phyloP scores from a whole-genome alignment of 2,113 vertebrate species.

The Indicator maculatus region DNA sequence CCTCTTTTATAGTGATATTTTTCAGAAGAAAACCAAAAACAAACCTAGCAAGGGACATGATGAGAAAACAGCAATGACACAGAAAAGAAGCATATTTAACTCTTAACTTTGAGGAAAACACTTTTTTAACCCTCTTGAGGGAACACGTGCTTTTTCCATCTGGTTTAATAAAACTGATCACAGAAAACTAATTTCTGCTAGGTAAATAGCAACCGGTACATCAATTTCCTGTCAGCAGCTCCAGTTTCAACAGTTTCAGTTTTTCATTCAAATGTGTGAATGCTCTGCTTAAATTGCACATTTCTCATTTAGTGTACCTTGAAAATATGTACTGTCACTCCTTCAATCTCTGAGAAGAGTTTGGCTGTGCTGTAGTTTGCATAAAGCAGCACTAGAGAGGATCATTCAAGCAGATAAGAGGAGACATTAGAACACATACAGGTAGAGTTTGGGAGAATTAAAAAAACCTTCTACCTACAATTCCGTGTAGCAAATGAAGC shows the following conservation, averaged over 20 bases:
- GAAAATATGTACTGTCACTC: conserved; percentile 55
- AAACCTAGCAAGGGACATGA: background rate
- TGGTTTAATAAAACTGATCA: conserved; percentile 49
- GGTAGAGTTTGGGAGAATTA: background rate
- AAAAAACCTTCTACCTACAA: background rate
- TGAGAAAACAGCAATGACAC: background rate
- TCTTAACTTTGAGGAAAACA: background rate
- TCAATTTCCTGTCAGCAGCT: conserved; percentile 72
- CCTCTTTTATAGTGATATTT: background rate
- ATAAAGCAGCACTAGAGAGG: background rate
- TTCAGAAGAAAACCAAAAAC: background rate
- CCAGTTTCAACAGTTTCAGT: conserved; percentile 60
- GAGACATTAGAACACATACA: background rate
- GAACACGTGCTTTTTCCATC: conserved; percentile 16
- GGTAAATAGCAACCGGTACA: conserved; percentile 72
- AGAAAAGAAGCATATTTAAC: background rate
- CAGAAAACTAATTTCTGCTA: conserved; percentile 72
- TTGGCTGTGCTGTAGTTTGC: background rate
- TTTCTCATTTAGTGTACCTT: conserved; percentile 67
- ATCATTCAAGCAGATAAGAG: background rate
- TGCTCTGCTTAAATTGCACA: conserved; percentile 66
- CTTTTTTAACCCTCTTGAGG: background rate
- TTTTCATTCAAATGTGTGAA: conserved; percentile 70
- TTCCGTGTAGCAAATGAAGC: background rate
- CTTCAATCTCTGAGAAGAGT: conserved; percentile 3